These are phyloP conservation scores for Eupithecia tripunctaria DNA, from an alignment of 2,888 invertebrate species.

Conservation along the genomic window DNA sequence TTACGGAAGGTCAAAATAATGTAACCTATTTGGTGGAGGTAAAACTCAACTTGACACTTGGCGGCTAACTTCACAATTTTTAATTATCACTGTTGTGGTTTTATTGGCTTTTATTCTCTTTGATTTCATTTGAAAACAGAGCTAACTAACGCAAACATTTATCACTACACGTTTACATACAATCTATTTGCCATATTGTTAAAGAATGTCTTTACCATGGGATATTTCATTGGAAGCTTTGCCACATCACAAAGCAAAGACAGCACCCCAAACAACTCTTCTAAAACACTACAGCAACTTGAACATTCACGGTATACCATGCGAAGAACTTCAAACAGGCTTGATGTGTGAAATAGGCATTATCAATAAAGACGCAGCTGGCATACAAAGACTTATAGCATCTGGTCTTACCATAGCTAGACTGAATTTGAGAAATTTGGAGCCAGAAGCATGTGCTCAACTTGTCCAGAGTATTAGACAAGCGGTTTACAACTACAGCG, in stretches of 20 bases:
- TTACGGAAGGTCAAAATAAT: not conserved
- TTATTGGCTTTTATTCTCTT: too few relatives aligned
- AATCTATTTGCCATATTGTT: not conserved
- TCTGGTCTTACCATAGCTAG: slow-evolving; percentile 79
- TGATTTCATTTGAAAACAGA: not conserved
- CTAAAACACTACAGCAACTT: slow-evolving; percentile 71
- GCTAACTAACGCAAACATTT: not conserved
- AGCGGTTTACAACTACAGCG: slow-evolving; percentile 79
- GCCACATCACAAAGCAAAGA: slow-evolving; percentile 53
- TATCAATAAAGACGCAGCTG: slow-evolving; percentile 67
- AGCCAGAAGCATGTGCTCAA: slow-evolving; percentile 73
- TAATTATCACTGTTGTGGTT: too few relatives aligned
- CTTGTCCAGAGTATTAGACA: slow-evolving; percentile 76
- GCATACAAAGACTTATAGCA: slow-evolving; percentile 75
- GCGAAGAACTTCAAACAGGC: slow-evolving; percentile 75
- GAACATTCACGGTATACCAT: slow-evolving; percentile 67
- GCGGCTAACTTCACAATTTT: not conserved
- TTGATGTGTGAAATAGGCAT: slow-evolving; percentile 77
- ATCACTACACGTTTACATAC: not conserved
- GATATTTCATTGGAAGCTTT: slow-evolving; percentile 72
- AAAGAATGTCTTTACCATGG: slow-evolving; percentile 74
- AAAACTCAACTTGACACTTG: not conserved
- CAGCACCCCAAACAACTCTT: slow-evolving; percentile 56
- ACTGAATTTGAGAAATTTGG: slow-evolving; percentile 73
- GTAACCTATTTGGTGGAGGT: not conserved